Evolutionary conservation across 2,113 vertebrate genomes (phyloP).

Genomic region (Melanocharis versteri): DNA sequence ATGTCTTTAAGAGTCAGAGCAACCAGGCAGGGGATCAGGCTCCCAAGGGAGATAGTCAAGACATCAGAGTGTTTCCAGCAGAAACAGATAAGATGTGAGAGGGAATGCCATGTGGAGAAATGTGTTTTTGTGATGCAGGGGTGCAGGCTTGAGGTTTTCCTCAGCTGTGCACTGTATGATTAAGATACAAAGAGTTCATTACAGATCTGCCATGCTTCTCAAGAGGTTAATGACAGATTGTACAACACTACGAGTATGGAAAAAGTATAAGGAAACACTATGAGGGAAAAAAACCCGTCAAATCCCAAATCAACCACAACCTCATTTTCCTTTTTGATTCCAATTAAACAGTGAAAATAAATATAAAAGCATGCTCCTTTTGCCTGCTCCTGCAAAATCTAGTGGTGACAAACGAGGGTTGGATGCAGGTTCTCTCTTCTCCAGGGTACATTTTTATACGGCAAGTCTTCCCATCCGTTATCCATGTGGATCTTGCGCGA

Average conservation of each 20-base stretch:
- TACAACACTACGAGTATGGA: not conserved
- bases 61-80: not conserved
- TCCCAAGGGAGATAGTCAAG: not conserved
- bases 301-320: not conserved
- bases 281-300: not conserved
- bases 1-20: not conserved
- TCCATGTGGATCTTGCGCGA: fast-evolving
- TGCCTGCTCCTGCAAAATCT: not conserved
- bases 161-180: not conserved
- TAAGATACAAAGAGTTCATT: not conserved
- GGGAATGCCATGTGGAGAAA: not conserved
- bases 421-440: not conserved
- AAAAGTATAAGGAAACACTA: not conserved
- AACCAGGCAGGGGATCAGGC: not conserved
- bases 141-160: not conserved
- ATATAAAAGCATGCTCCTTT: not conserved
- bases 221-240: not conserved
- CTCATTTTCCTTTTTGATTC: not conserved
- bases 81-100: not conserved
- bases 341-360: not conserved
- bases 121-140: not conserved
- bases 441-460: not conserved
- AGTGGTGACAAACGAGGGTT: not conserved
- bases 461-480: not conserved
- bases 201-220: not conserved